Conservation (phyloP, 2,797 vertebrate species). For the Poeciliopsis infans region DNA sequence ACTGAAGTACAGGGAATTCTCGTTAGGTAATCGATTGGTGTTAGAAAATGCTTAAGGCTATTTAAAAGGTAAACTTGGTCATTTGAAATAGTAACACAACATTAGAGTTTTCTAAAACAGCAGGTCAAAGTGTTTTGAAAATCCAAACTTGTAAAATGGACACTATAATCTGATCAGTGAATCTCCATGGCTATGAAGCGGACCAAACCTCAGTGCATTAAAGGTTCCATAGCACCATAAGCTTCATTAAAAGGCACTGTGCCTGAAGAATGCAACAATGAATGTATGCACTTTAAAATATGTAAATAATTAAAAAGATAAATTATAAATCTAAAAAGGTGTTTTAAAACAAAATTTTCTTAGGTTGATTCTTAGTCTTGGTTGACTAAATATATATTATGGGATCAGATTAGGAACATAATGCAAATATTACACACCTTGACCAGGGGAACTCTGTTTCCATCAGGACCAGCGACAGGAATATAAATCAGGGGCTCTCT, state of each 20-base stretch:
- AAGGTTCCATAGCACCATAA: too few species aligned
- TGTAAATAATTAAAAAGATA: neutral
- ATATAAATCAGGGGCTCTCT: slow-evolving; percentile 81
- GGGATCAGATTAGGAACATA: neutral
- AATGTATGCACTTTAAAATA: neutral
- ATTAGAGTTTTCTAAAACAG: too few species aligned
- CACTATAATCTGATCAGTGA: too few species aligned
- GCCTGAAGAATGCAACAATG: too few species aligned
- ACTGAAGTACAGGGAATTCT: neutral
- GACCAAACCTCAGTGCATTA: too few species aligned
- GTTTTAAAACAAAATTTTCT: neutral
- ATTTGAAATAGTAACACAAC: too few species aligned
- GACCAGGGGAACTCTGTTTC: slow-evolving; percentile 80
- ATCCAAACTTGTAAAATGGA: too few species aligned
- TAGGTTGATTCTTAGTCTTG: neutral
- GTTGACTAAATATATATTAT: neutral
- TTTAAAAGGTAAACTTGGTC: too few species aligned
- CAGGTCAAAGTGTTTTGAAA: neutral
- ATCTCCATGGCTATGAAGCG: too few species aligned
- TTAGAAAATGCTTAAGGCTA: neutral
- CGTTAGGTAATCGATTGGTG: neutral
- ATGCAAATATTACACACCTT: slow-evolving; percentile 59
- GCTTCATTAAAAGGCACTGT: too few species aligned
- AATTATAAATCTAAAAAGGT: neutral
- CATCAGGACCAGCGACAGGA: slow-evolving; percentile 82